A percentile compares a stretch with the other conserved stretches of the same genome.
phyloP scores from a whole-genome alignment of 2,797 vertebrate genomes.

The Chromis chromis region DNA sequence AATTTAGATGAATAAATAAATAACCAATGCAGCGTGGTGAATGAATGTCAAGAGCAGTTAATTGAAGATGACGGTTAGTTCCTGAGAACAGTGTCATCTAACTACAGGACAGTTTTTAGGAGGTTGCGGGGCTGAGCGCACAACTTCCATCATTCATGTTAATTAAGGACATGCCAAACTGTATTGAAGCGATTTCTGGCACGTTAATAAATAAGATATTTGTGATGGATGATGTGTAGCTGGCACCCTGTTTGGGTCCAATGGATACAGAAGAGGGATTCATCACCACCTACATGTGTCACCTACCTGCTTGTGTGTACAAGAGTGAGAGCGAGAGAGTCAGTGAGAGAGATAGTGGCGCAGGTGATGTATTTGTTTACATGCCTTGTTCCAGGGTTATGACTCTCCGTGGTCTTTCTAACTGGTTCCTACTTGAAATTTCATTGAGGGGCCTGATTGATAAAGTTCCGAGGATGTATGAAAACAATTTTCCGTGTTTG shows the following conservation, averaged over 20 bases:
- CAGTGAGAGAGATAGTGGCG: slow-evolving; percentile 53
- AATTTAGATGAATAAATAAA: slow-evolving; percentile 70
- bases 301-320: slow-evolving; percentile 44
- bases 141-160: slow-evolving; percentile 82
- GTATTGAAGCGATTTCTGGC: slow-evolving; percentile 77
- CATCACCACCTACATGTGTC: slow-evolving; percentile 73
- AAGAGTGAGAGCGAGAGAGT: slow-evolving; percentile 36
- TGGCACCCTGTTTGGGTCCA: slow-evolving; percentile 71
- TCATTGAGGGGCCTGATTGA: slow-evolving; percentile 28
- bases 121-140: slow-evolving; percentile 37
- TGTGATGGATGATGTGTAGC: slow-evolving; percentile 81
- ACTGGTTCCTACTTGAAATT: slow-evolving; percentile 18
- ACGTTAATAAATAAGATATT: slow-evolving; percentile 83
- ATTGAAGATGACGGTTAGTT: slow-evolving; percentile 76
- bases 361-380: slow-evolving; percentile 77
- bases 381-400: slow-evolving; percentile 58
- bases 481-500: slow-evolving; percentile 38
- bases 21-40: slow-evolving; percentile 53
- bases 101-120: slow-evolving; percentile 53
- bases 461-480: slow-evolving; percentile 25
- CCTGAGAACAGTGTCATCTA: slow-evolving; percentile 59
- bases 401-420: slow-evolving; percentile 33
- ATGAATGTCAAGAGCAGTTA: slow-evolving; percentile 65
- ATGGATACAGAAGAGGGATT: slow-evolving; percentile 72
- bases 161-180: slow-evolving; percentile 86